A percentile compares a stretch with the other conserved stretches of the same genome.
These are phyloP conservation scores for Sinopyrophorus schimmeli DNA, from an alignment of 2,888 invertebrate genomes.

Conservation along the genomic window DNA sequence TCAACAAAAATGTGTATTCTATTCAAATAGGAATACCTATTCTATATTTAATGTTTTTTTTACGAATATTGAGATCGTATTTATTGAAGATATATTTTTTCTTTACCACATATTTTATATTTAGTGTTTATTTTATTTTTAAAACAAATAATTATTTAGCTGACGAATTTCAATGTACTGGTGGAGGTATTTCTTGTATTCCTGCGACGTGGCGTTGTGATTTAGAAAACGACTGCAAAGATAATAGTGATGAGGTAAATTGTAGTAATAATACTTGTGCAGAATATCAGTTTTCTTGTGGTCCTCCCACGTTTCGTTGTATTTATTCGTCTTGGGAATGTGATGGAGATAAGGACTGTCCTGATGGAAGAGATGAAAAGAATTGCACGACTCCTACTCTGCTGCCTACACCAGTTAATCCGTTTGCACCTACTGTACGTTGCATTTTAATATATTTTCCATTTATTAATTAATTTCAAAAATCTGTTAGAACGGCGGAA, in stretches of 20 bases:
- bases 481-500: slow-evolving; percentile 45
- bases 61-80: too few species aligned
- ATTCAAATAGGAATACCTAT: too few species aligned
- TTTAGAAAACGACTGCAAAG: slow-evolving; percentile 75
- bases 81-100: slow-evolving; percentile 2
- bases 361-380: slow-evolving; percentile 68
- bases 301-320: slow-evolving; percentile 57
- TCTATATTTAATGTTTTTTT: too few species aligned
- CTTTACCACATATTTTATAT: background rate
- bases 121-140: slow-evolving; percentile 11
- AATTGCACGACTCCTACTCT: slow-evolving; percentile 61
- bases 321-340: slow-evolving; percentile 79
- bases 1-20: too few species aligned
- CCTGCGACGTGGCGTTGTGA: slow-evolving; percentile 80
- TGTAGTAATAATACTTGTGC: slow-evolving; percentile 71
- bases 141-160: slow-evolving; percentile 37
- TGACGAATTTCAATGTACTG: slow-evolving; percentile 63
- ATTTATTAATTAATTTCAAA: background rate
- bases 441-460: background rate
- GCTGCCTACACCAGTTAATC: slow-evolving; percentile 37
- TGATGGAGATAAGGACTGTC: slow-evolving; percentile 80
- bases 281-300: slow-evolving; percentile 74
- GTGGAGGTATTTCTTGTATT: slow-evolving; percentile 64
- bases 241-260: slow-evolving; percentile 72
- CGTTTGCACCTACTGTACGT: slow-evolving; percentile 32